Percentiles rank a stretch among this genome's conserved stretches.
Evolutionary conservation across 2,113 vertebrate genomes (phyloP).

Genomic region (Kryptolebias marmoratus): DNA sequence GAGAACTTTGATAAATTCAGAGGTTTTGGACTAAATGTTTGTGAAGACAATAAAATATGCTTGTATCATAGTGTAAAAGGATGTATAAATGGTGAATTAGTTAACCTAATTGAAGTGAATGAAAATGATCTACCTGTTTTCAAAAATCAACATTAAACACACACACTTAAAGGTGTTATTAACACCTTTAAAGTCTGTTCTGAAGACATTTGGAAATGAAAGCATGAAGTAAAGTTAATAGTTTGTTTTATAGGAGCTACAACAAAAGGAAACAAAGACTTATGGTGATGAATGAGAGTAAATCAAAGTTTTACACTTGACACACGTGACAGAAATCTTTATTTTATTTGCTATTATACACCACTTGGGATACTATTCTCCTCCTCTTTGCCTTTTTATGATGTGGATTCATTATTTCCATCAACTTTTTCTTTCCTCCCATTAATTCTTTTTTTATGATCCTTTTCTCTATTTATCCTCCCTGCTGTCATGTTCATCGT

Average conservation of each 20-base stretch:
- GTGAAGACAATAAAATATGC: not conserved
- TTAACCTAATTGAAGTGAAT: too few species aligned
- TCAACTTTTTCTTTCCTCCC: constrained; percentile 31
- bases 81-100: too few species aligned
- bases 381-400: constrained; percentile 22
- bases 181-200: not conserved
- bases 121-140: too few species aligned
- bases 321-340: constrained; percentile 25
- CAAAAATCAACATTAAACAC: not conserved
- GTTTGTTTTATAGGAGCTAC: not conserved
- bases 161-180: not conserved
- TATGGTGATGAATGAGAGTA: not conserved
- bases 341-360: constrained; percentile 23
- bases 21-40: not conserved
- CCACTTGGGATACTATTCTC: not conserved
- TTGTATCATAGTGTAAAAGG: not conserved
- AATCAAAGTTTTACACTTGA: constrained; percentile 24
- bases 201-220: not conserved
- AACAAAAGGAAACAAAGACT: constrained; percentile 11
- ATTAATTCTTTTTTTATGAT: constrained; percentile 5
- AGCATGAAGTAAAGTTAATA: constrained; percentile 1
- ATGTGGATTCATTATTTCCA: constrained; percentile 36
- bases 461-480: constrained; percentile 26
- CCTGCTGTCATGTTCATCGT: constrained; percentile 46
- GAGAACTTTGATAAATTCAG: not conserved